Conservation (phyloP, 2,888 invertebrate genomes). For the Tupiocoris notatus region DNA sequence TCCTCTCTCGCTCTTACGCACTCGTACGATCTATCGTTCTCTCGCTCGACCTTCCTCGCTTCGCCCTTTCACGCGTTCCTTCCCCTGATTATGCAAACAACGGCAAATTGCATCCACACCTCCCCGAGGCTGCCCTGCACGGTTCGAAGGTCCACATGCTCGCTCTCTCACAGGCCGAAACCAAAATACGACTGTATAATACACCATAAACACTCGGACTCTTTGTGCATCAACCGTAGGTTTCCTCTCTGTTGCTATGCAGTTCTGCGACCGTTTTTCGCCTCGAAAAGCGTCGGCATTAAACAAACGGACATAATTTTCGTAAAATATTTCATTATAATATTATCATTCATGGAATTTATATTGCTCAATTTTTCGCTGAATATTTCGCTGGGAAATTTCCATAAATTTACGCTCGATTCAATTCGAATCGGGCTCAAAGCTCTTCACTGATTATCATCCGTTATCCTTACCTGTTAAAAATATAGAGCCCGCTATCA, state of each 20-base stretch:
- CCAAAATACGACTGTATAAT: constrained; percentile 39
- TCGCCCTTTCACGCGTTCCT: constrained; percentile 15
- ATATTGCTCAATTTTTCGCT: too few relatives aligned
- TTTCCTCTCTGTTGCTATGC: not conserved
- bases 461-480: too few relatives aligned
- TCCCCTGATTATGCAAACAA: constrained; percentile 41
- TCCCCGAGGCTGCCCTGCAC: constrained; percentile 11
- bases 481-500: too few relatives aligned
- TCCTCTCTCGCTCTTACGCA: not conserved
- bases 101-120: constrained; percentile 42
- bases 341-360: too few relatives aligned
- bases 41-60: not conserved
- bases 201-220: constrained; percentile 35
- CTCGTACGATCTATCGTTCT: not conserved
- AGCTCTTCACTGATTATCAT: too few relatives aligned
- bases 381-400: too few relatives aligned
- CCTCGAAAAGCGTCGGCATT: too few relatives aligned
- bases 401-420: too few relatives aligned
- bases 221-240: constrained; percentile 15
- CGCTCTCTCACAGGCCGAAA: constrained; percentile 30
- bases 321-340: too few relatives aligned
- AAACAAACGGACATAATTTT: too few relatives aligned
- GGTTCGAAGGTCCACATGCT: constrained; percentile 14
- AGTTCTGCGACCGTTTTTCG: too few relatives aligned
- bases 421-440: too few relatives aligned